These are phyloP conservation scores for Boulengerochromis microlepis DNA, from an alignment of 2,113 vertebrate genomes.

Conservation along the genomic window DNA sequence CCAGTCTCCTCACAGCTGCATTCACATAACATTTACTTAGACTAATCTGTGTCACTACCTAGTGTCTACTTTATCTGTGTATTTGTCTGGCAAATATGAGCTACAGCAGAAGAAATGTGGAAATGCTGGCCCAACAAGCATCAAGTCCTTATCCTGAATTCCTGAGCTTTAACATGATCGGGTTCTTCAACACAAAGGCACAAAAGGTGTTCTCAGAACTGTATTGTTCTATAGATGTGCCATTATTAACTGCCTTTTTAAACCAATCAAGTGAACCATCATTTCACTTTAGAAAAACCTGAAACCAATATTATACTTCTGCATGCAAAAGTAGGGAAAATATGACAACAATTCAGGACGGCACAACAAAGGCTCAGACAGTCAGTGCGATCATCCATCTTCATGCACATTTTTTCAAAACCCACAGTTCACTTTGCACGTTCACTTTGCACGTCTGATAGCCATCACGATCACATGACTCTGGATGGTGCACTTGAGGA, in stretches of 20 bases:
- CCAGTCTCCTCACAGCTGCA: background rate
- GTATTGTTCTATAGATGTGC: background rate
- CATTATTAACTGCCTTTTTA: background rate
- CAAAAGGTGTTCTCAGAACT: background rate
- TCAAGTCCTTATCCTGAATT: background rate
- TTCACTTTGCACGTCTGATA: background rate
- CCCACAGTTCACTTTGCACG: background rate
- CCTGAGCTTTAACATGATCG: background rate
- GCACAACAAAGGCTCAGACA: background rate
- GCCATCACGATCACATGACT: slow-evolving; percentile 5
- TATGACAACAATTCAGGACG: background rate
- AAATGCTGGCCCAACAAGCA: background rate
- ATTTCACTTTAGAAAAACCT: background rate
- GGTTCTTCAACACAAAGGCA: background rate
- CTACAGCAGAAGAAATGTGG: background rate
- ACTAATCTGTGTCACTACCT: background rate
- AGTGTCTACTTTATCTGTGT: background rate
- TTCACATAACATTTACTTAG: background rate
- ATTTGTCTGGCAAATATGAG: background rate
- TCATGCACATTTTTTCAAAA: slow-evolving; percentile 26
- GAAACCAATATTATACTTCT: background rate
- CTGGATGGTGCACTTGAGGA: background rate
- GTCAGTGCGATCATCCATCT: background rate
- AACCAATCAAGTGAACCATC: background rate
- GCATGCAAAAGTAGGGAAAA: slow-evolving; percentile 6